These are phyloP conservation scores for Smittia sp. DNA, from an alignment of 2,888 invertebrate species.

Conservation along the genomic window DNA sequence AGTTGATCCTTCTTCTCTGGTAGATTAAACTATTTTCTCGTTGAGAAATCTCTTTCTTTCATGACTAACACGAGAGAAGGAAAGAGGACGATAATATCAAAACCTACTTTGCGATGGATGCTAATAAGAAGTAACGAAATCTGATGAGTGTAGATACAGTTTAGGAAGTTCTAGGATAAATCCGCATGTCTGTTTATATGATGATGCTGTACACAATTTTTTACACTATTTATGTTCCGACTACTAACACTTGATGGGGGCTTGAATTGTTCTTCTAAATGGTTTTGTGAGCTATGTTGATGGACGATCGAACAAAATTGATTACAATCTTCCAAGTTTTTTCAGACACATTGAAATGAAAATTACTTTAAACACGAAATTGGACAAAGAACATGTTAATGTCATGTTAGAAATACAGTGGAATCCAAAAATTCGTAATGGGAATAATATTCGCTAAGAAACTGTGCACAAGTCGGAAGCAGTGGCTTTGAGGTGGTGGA, in stretches of 20 bases:
- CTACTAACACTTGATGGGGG: slow-evolving; percentile 11
- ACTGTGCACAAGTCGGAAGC: too few relatives aligned
- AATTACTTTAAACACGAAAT: background rate
- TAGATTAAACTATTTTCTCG: background rate
- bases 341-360: background rate
- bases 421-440: slow-evolving; percentile 31
- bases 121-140: background rate
- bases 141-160: too few relatives aligned
- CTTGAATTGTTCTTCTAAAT: slow-evolving; percentile 16
- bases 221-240: slow-evolving; percentile 14
- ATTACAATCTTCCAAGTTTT: slow-evolving; percentile 17
- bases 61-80: background rate
- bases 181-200: slow-evolving; percentile 2
- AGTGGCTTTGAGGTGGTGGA: too few relatives aligned
- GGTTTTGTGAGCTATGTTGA: slow-evolving; percentile 12
- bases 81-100: background rate
- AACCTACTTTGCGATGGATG: slow-evolving; percentile 13
- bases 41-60: background rate
- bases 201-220: slow-evolving; percentile 11
- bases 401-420: slow-evolving; percentile 31
- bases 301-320: background rate
- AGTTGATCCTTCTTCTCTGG: background rate
- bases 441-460: too few relatives aligned
- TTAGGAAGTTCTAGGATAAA: background rate
- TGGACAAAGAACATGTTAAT: background rate